Evolutionary conservation across 2,113 vertebrate genomes (phyloP).

Genomic region (Oreochromis tanganicae): DNA sequence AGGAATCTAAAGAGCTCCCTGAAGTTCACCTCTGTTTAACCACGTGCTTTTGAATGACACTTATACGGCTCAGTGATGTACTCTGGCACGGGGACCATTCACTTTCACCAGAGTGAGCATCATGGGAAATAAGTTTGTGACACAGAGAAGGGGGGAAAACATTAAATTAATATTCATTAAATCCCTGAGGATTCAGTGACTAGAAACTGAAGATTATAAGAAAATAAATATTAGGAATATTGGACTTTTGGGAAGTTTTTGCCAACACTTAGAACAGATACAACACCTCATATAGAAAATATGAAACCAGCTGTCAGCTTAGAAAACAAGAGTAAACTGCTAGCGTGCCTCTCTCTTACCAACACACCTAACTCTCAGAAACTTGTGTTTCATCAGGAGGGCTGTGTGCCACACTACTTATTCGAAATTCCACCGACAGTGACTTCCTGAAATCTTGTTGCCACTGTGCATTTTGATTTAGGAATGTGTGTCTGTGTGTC

Average conservation of each 20-base stretch:
- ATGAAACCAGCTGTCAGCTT: not conserved
- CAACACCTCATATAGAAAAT: not conserved
- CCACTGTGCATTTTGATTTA: not conserved
- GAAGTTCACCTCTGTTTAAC: constrained; percentile 57
- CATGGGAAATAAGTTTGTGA: not conserved
- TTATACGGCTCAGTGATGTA: not conserved
- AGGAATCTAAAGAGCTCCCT: constrained; percentile 63
- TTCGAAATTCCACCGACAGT: not conserved
- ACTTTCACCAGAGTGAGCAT: not conserved
- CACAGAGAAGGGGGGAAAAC: not conserved
- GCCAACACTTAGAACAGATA: not conserved
- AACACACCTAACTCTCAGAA: not conserved
- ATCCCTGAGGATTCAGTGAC: not conserved
- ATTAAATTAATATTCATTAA: not conserved
- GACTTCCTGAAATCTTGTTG: not conserved
- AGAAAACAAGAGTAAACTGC: not conserved
- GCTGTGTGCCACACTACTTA: not conserved
- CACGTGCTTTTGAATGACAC: constrained; percentile 21
- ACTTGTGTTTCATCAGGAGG: not conserved
- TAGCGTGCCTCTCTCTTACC: not conserved
- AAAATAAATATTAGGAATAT: not conserved
- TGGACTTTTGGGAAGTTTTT: not conserved
- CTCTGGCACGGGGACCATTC: not conserved
- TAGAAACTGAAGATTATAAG: not conserved
- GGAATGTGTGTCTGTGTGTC: not conserved